Percentiles rank a stretch among this genome's conserved stretches.
Evolutionary conservation across 2,113 vertebrate species (phyloP).

Genomic region (Thomomys bottae): DNA sequence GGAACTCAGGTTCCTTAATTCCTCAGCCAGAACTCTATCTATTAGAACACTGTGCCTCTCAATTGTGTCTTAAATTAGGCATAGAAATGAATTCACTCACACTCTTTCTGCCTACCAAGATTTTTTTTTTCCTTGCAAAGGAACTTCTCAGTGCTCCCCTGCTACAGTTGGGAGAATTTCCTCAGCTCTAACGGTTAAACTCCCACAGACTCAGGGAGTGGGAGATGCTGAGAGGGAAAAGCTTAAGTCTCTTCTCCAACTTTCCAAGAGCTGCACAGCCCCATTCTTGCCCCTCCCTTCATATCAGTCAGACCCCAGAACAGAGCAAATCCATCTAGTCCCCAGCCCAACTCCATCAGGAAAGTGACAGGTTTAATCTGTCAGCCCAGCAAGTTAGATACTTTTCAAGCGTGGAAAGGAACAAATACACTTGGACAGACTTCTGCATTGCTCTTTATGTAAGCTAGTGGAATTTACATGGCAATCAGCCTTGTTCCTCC

Average conservation of each 20-base stretch:
- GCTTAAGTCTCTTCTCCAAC: constrained; percentile 32
- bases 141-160: constrained; percentile 53
- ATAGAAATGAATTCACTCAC: constrained; percentile 80
- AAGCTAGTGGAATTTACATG: too few relatives aligned
- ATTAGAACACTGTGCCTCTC: constrained; percentile 81
- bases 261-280: constrained; percentile 43
- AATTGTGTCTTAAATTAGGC: constrained; percentile 81
- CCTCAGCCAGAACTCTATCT: constrained; percentile 74
- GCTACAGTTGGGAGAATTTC: constrained; percentile 74
- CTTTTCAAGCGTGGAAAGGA: constrained; percentile 9
- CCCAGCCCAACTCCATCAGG: background rate
- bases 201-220: constrained; percentile 64
- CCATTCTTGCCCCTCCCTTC: background rate
- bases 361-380: background rate
- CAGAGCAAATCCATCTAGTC: constrained; percentile 41
- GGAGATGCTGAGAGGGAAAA: constrained; percentile 60
- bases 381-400: background rate
- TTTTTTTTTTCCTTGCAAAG: constrained; percentile 58
- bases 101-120: constrained; percentile 76
- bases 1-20: constrained; percentile 74
- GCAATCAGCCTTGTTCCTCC: background rate
- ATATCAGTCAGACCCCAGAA: background rate
- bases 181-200: constrained; percentile 67
- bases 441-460: background rate
- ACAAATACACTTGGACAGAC: background rate